Percentiles rank a stretch among this genome's conserved stretches.
Conservation (phyloP, 2,113 vertebrate species). For the Coturnix japonica region DNA sequence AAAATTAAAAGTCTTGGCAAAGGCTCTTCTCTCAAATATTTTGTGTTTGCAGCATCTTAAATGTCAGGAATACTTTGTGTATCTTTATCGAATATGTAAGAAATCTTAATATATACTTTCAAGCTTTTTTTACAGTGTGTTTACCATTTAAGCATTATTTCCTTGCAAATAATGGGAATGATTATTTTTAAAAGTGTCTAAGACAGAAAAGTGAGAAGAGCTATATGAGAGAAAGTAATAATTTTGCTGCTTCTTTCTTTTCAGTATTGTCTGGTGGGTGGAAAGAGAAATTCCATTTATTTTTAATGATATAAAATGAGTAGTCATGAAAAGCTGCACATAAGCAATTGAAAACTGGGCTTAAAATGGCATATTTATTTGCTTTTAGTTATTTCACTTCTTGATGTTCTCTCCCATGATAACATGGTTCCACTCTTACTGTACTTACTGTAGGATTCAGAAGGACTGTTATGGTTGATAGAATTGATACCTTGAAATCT, state of each 20-base stretch:
- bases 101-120: not conserved
- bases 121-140: not conserved
- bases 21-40: not conserved
- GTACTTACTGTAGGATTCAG: not conserved
- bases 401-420: not conserved
- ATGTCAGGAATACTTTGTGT: not conserved
- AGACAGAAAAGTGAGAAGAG: not conserved
- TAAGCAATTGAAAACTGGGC: not conserved
- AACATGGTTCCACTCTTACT: not conserved
- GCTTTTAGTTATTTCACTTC: not conserved
- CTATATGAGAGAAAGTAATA: not conserved
- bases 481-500: not conserved
- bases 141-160: not conserved
- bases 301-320: not conserved
- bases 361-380: not conserved
- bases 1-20: not conserved
- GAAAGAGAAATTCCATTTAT: not conserved
- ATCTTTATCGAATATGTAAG: not conserved
- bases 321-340: not conserved
- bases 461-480: rapidly evolving
- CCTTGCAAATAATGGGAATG: not conserved
- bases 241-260: not conserved
- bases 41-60: not conserved
- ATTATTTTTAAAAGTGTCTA: not conserved
- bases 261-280: not conserved